Evolutionary conservation across 2,113 vertebrate species (phyloP), one percentile per base, ranked within the genome.

Genomic region (Tupaia tana): DNA sequence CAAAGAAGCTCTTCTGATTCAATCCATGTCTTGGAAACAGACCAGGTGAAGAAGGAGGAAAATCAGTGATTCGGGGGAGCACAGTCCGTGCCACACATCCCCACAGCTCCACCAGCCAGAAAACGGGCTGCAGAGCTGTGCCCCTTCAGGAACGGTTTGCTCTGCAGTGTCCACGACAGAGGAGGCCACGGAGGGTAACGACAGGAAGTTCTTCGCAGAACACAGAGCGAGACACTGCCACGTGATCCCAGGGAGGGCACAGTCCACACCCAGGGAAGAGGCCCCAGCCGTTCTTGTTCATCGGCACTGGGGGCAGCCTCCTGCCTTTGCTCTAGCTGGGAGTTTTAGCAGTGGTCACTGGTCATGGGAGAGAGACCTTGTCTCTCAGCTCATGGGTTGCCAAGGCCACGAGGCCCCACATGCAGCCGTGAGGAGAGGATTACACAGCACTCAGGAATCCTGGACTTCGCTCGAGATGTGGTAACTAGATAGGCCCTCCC

Each of bases 311-410:
- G 9, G 19, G 52, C 27, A 20, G 77, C 77, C 58, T 75, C 54
- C 59, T 81, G 80, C 29, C 63, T 43, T 54, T 86, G 43, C 43
- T n/a, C 59, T 56, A 29, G 80, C 11, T 7, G 20, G 59, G 58
- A 77, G 43, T n/a, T 34, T 69, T 75, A 74, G 74, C 66, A 86
- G 20, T 83, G 34, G 15, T 73, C 69, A 89, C 83, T 86, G 52
- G 5, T 31, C 54, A 10, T 63, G 14, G 69, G 64, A 89, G 31
- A 93, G 59, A 89, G 29, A 82, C 79, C 10, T 56, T 69, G 59
- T 52, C 66, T 92, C 64, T 34, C 74, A 69, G 64, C 31, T 86
- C 54, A 43, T n/a, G 75, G 67, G 71, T 94, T 90, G 71, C 89
- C 63, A 29, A 29, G 64, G 54, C 84, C 64, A 86, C n/a, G 19